Evolutionary conservation across 37 sponge, comb jelly and placozoan species (phyloP).

Genomic region (Hexactinellida sp.): DNA sequence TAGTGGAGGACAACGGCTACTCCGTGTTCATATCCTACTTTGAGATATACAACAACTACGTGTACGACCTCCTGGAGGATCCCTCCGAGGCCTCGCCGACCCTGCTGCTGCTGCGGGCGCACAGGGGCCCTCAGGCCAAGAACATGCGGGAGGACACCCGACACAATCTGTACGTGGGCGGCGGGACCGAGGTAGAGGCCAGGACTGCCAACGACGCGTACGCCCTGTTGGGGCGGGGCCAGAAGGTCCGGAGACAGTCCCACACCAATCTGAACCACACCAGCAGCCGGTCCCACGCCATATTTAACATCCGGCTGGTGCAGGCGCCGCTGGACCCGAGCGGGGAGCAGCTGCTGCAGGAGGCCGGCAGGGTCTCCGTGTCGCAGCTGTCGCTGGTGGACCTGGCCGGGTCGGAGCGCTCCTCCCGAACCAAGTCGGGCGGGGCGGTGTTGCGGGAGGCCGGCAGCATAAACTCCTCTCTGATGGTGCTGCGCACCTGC

Average conservation of each 20-base stretch:
- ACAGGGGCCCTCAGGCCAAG: slow-evolving; percentile 56
- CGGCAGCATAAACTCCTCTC: slow-evolving; percentile 77
- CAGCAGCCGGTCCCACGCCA: slow-evolving; percentile 87
- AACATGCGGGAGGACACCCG: slow-evolving; percentile 50
- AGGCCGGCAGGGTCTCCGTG: slow-evolving; percentile 9
- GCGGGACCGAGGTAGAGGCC: slow-evolving; percentile 80
- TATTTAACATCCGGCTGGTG: slow-evolving; percentile 86
- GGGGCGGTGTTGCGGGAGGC: slow-evolving; percentile 79
- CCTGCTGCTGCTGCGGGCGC: neutral
- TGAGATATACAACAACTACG: slow-evolving; percentile 94
- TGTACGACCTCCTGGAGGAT: slow-evolving; percentile 90
- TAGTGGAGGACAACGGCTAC: slow-evolving; percentile 80
- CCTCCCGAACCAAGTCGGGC: slow-evolving; percentile 61
- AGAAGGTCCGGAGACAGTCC: slow-evolving; percentile 71
- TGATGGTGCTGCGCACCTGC: slow-evolving; percentile 85
- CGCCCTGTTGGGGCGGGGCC: slow-evolving; percentile 62
- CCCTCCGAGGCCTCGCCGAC: slow-evolving; percentile 8
- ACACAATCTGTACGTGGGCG: slow-evolving; percentile 82
- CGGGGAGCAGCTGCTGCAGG: slow-evolving; percentile 55
- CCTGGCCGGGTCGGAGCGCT: slow-evolving; percentile 89
- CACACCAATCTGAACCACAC: slow-evolving; percentile 77
- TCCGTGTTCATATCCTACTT: slow-evolving; percentile 86
- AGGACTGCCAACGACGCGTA: slow-evolving; percentile 92
- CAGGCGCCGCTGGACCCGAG: slow-evolving; percentile 69
- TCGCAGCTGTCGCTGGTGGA: slow-evolving; percentile 94